Percentiles rank a stretch among this genome's conserved stretches.
These are phyloP conservation scores for Pollenia amentaria DNA, from an alignment of 2,888 invertebrate genomes.

Conservation along the genomic window DNA sequence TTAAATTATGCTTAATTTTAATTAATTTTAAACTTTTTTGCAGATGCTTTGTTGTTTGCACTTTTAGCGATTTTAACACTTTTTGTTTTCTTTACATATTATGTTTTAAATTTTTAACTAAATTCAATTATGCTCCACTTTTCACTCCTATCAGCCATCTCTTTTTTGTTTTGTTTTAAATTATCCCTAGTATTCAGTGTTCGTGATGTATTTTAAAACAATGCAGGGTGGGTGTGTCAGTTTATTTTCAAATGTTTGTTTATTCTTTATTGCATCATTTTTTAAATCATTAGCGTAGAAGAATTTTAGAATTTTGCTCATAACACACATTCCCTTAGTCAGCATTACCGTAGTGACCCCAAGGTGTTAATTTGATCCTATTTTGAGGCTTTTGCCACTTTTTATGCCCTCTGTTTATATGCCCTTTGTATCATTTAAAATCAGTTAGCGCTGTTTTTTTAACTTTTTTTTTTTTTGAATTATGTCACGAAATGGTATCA, in stretches of 20 bases:
- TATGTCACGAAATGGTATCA: no score
- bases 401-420: no score
- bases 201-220: background rate
- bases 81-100: conserved; percentile 3
- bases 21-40: conserved; percentile 12
- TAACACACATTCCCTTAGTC: background rate
- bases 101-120: conserved; percentile 20
- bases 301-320: background rate
- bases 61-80: conserved; percentile 8
- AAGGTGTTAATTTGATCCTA: no score
- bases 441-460: no score
- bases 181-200: background rate
- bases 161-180: background rate
- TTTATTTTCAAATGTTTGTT: conserved; percentile 37
- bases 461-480: no score
- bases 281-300: conserved; percentile 63
- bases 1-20: background rate
- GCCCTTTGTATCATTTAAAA: no score
- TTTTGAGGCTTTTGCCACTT: no score
- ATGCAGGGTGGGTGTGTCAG: background rate
- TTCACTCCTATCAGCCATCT: background rate
- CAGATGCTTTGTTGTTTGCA: background rate
- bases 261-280: conserved; percentile 65
- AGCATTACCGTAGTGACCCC: no score
- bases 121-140: background rate